These are phyloP conservation scores for Labeo calbasu DNA, from an alignment of 2,797 vertebrate species.

Conservation along the genomic window DNA sequence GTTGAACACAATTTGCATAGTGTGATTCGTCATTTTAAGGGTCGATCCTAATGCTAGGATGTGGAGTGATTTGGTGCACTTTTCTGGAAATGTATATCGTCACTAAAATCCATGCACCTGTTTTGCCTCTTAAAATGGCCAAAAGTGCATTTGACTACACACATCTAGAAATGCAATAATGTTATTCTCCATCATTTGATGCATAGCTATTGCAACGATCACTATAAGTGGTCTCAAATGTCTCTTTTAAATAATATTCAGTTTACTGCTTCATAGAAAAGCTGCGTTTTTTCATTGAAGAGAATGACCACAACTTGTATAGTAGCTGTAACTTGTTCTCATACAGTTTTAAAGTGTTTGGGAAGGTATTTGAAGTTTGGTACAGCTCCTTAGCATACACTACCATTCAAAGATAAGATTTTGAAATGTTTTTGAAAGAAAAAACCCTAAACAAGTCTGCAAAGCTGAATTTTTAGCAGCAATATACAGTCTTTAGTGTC, in stretches of 20 bases:
- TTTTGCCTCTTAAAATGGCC: not conserved
- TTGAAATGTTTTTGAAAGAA: no score
- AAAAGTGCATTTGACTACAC: not conserved
- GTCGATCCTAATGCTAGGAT: not conserved
- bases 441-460: no score
- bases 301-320: not conserved
- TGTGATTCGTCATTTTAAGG: slow-evolving; percentile 3
- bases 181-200: not conserved
- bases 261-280: not conserved
- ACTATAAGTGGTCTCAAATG: not conserved
- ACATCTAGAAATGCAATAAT: not conserved
- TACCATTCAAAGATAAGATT: no score
- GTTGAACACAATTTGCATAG: not conserved
- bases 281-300: not conserved
- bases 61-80: not conserved
- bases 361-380: no score
- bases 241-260: not conserved
- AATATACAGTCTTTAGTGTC: no score
- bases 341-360: no score
- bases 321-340: no score
- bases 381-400: no score
- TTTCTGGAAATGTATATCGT: not conserved
- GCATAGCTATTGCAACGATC: not conserved
- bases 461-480: no score
- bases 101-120: slow-evolving; percentile 13